Base-by-base conservation (phyloP, 2,888 invertebrate genomes). In the Aspidiotus rigidus region DNA sequence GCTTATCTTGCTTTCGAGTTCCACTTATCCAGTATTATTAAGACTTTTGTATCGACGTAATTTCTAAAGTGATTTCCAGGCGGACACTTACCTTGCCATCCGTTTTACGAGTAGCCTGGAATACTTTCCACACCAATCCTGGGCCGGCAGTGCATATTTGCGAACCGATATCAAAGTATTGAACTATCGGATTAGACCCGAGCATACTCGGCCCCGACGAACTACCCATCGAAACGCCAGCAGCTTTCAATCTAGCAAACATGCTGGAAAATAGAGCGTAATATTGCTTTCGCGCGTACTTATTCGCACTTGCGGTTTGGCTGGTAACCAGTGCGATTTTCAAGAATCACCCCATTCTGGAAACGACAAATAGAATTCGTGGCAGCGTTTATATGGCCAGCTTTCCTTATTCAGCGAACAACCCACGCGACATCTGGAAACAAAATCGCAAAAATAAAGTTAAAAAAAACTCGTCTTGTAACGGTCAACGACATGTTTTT, bases 91-190 rank as follows among this genome's bases (percentile, higher is more conserved):
- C 96, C 89, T 89, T 90, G 74, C 89, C 89, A 76, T 96, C 95
- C 73, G 85, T 86, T 79, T 92, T 93, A 74, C 92, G 82, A 76
- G 86, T 87, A 1, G 90, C 95, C 74, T 95, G 93, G 78, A 91
- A 90, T 72, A 96, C 89, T 76, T 87, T 87, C 96, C 96, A 96
- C 61, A 91, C 86, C 73, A 91, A 83, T 75, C 93, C 93, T 0
- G 93, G 93, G 0, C 96, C 96, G 64, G 89, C 89, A 71, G 86
- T 86, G 70, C 86, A 86, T 67, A 83, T 81, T 77, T 90, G 90
- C 75, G 88, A 87, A 66, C 92, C 90, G 73, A 95, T 86, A 74
- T 92, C 90, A 79, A 89, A 96, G 79, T 86, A 87, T 76, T 90
- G 87, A 77, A 87, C 84, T 76, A 96, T 93, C 54, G 94, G 93